These are phyloP conservation scores for Erethizon dorsatum DNA, from an alignment of 2,797 vertebrate species.

Conservation along the genomic window DNA sequence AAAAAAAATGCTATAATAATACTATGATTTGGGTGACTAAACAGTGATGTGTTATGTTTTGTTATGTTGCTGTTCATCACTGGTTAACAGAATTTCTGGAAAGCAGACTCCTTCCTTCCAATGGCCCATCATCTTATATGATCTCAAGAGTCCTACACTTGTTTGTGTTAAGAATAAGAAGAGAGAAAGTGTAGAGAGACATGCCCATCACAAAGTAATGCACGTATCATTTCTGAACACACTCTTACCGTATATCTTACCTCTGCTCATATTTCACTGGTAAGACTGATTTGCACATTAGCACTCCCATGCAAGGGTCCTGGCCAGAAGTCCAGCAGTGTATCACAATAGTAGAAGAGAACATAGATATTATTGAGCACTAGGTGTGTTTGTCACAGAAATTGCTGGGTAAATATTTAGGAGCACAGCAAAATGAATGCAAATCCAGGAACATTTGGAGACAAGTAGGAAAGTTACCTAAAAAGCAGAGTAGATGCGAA, in stretches of 20 bases:
- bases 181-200: background rate
- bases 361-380: background rate
- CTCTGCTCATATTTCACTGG: background rate
- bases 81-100: background rate
- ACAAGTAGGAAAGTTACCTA: background rate
- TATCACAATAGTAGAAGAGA: background rate
- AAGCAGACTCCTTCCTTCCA: background rate
- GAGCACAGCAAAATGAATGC: background rate
- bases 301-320: rapidly evolving
- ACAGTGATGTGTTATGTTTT: background rate
- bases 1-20: background rate
- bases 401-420: background rate
- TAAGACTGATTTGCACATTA: background rate
- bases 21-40: background rate
- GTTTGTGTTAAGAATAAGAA: background rate
- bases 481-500: background rate
- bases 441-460: background rate
- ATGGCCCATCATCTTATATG: background rate
- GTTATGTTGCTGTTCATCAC: background rate
- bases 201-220: background rate
- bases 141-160: background rate
- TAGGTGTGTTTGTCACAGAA: background rate
- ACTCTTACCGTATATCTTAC: background rate
- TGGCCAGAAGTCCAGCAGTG: background rate
- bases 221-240: background rate